These are phyloP conservation scores for Nomada hirtipes DNA, from an alignment of 2,888 invertebrate genomes.

Conservation along the genomic window DNA sequence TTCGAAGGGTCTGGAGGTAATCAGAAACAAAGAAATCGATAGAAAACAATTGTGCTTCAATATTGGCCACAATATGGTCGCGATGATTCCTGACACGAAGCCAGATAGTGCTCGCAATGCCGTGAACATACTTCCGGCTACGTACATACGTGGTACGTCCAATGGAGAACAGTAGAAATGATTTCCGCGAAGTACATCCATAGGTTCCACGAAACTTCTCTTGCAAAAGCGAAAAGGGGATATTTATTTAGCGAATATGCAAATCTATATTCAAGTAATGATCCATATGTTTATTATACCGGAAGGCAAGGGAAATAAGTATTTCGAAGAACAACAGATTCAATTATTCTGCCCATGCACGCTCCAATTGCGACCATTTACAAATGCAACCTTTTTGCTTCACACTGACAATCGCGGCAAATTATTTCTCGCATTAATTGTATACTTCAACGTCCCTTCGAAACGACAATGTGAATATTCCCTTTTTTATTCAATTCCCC, in stretches of 20 bases:
- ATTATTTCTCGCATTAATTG: constrained; percentile 11
- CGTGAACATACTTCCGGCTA: constrained; percentile 52
- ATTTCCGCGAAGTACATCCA: background rate
- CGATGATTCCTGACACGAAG: constrained; percentile 50
- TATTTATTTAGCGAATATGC: no score
- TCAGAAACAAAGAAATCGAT: constrained; percentile 23
- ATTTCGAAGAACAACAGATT: no score
- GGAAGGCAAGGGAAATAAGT: no score
- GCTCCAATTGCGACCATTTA: constrained; percentile 25
- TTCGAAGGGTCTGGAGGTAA: no score
- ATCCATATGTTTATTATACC: no score
- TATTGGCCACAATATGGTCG: constrained; percentile 27
- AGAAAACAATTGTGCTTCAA: constrained; percentile 17
- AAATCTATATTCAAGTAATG: no score
- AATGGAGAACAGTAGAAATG: constrained; percentile 24
- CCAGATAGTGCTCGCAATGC: constrained; percentile 28
- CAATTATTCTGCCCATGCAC: constrained; percentile 7
- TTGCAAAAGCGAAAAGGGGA: no score
- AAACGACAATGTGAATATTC: background rate
- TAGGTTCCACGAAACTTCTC: background rate
- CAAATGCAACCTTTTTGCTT: constrained; percentile 6
- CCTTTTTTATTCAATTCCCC: background rate
- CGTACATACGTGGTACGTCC: constrained; percentile 3
- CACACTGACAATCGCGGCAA: background rate
- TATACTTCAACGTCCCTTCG: no score